These are phyloP conservation scores for Apis mellifera DNA, from an alignment of 1,140 invertebrate species.

Conservation along the genomic window Amel_HAv3.1 CM009937.2:4080001-4080500, in stretches of 20 bases:
- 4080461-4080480: constrained; percentile 60
- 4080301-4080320: background rate
- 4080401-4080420: constrained; percentile 15
- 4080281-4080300: background rate
- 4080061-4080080: too few relatives aligned
- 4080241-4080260: background rate
- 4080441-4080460: constrained; percentile 52
- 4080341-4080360: constrained; percentile 42
- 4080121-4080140: too few relatives aligned
- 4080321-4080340: constrained; percentile 24
- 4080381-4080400: constrained; percentile 23
- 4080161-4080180: too few relatives aligned
- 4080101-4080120: too few relatives aligned
- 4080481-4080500: constrained; percentile 44
- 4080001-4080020: too few relatives aligned
- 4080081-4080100: too few relatives aligned
- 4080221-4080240: background rate
- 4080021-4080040: too few relatives aligned
- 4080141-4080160: too few relatives aligned
- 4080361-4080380: constrained; percentile 19
- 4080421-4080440: constrained; percentile 34
- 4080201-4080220: too few relatives aligned
- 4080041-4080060: too few relatives aligned
- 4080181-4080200: too few relatives aligned
- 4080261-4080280: background rate